Conservation (phyloP, 2,113 vertebrate genomes). For the Psittacula cyanocephala region DNA sequence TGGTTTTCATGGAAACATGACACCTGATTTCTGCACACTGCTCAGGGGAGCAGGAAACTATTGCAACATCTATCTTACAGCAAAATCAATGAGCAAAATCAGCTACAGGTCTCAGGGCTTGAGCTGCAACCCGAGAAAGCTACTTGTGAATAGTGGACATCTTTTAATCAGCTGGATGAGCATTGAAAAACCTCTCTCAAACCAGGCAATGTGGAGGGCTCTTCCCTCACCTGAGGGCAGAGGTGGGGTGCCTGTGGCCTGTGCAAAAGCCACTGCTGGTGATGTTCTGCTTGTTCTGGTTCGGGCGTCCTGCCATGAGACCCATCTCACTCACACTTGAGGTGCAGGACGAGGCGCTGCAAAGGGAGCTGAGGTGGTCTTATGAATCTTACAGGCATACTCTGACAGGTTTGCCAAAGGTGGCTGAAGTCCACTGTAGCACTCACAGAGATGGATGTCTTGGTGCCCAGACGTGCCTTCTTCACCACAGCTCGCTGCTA, state of each 20-base stretch:
- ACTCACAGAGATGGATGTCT: not conserved
- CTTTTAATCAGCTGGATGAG: accelerated
- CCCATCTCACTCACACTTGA: accelerated
- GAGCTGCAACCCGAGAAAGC: not conserved
- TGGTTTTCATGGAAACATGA: not conserved
- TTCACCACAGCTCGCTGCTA: not conserved
- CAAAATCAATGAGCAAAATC: not conserved
- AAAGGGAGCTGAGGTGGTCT: not conserved
- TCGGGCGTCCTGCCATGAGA: not conserved
- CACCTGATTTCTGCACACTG: not conserved
- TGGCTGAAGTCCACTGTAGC: accelerated
- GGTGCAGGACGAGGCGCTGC: accelerated
- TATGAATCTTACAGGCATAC: accelerated
- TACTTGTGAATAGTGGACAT: not conserved
- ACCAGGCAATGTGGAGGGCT: accelerated
- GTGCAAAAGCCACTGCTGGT: not conserved
- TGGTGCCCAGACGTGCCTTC: not conserved
- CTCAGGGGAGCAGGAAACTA: not conserved
- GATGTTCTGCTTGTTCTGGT: accelerated
- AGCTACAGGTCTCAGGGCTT: not conserved
- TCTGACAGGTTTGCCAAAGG: not conserved
- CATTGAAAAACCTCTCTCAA: not conserved
- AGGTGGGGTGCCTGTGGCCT: accelerated
- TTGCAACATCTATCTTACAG: not conserved
- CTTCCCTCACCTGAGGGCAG: too few relatives aligned